Evolutionary conservation across 2,888 invertebrate genomes (phyloP), one percentile per base, ranked within the genome.

Genomic region (Hoplodrina ambigua): DNA sequence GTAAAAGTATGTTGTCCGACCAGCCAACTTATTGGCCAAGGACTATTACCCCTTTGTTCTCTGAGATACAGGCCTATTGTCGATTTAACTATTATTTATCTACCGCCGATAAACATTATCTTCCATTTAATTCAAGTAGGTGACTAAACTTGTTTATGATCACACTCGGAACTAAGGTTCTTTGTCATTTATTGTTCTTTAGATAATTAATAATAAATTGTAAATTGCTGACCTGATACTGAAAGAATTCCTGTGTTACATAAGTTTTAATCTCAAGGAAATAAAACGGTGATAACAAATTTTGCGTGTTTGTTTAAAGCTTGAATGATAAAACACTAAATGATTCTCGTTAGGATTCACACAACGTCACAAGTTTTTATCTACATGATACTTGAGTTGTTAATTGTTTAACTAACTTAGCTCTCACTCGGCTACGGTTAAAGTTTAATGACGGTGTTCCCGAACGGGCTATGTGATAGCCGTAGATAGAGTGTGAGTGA

Each of bases 21-120:
- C 87, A 88, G 87, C 88, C 83, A 78, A 79, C 83, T 88, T 83
- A 88, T 73, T 89, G 89, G 92, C 93, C 94, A 94, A 94, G 94
- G 94, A 91, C 92, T 87, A 88, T 1, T 86, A 74, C 80, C 78
- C 86, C 91, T 92, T 93, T 92, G 90, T 91, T 90, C 90, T 87
- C 83, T n/a, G 74, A 80, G 71, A 78, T 78, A 84, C 83, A 78
- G 82, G 76, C 83, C 84, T 80, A 85, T 84, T 87, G 86, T 86
- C 85, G 71, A 73, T 75, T 70, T 69, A 78, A 79, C 77, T 76
- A 76, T 71, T 69, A 74, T 80, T 78, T 86, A 81, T 82, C 77
- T 83, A 82, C 74, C 53, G 63, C 46, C 63, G 69, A 74, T 80
- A 74, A 78, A 77, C 66, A 71, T 75, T 73, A 72, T 75, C 69